Base-by-base conservation (phyloP, 2,888 invertebrate species). In the Leptogaster cylindrica region DNA sequence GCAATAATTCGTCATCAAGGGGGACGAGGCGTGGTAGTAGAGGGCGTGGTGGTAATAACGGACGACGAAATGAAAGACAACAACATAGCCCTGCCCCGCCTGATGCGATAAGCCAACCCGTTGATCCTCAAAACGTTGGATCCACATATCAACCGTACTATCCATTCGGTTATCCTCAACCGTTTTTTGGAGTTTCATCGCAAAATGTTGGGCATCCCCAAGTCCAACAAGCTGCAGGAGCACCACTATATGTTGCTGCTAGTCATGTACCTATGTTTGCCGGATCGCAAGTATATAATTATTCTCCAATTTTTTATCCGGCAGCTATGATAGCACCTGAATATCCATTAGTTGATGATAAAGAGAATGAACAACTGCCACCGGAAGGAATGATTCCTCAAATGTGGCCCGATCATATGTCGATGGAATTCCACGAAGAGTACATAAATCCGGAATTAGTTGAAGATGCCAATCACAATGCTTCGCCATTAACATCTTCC, bases 221-320 rank as follows among this genome's bases (percentile, higher is more conserved):
- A n/a, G 77, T 78, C 23, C 81, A 81, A 70, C 81, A 80, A 68
- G 79, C 79, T 8, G 73, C 79, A 3, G 79, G 79, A 1, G 66
- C 74, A 1, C 79, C 80, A 6, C 28, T 81, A 2, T 80, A 74
- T 67, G 70, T 80, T 23, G 67, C 72, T 14, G 67, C 73, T 6
- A 73, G 76, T 7, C 73, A 75, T 4, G 70, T 80, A 72, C 76
- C 77, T 23, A 70, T 80, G 28, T 79, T 77, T 68, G 74, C 76
- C 61, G 72, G 72, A 8, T 74, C 70, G 10, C 76, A 70, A 31
- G 68, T 79, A 33, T 80, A 76, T 69, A 78, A 77, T 65, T 77
- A 76, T 68, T 73, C 76, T 68, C 27, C 16, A n/a, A 73, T 77
- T 28, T 69, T 78, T 20, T 78, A 76, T 71, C 76, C 75, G 31